phyloP scores from a whole-genome alignment of 2,113 vertebrate genomes.

The Pelecanus crispus region DNA sequence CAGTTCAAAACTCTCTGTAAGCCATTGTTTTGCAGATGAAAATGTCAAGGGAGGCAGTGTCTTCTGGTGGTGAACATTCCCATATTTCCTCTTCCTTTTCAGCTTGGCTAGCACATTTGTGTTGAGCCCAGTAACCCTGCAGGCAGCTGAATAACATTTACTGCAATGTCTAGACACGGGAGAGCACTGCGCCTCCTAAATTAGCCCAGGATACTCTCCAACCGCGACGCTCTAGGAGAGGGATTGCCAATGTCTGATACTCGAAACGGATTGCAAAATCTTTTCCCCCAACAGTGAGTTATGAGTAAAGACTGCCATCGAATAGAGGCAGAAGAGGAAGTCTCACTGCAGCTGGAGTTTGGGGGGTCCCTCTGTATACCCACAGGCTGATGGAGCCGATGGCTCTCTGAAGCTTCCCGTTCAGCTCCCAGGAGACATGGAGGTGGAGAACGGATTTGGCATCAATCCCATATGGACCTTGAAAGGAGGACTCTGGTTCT shows the following conservation, averaged over 20 bases:
- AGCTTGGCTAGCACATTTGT: neutral
- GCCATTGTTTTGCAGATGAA: neutral
- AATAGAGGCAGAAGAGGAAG: neutral
- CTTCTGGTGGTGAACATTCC: neutral
- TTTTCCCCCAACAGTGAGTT: neutral
- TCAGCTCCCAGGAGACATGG: neutral
- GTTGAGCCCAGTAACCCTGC: accelerated
- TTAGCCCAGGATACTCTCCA: neutral
- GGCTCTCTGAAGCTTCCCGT: neutral
- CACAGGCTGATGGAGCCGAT: neutral
- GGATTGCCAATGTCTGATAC: neutral
- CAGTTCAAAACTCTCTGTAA: neutral
- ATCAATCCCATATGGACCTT: neutral
- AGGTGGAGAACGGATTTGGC: neutral
- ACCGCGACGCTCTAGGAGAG: accelerated
- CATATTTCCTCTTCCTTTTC: neutral
- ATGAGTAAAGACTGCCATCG: neutral
- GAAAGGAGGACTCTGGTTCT: neutral
- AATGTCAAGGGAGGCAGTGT: neutral
- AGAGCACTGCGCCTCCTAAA: neutral
- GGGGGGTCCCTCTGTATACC: neutral
- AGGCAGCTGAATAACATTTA: neutral
- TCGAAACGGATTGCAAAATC: neutral
- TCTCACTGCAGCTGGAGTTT: neutral
- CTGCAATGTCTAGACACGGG: neutral